Conservation (phyloP, 2,888 invertebrate species). For the Copidosoma aretas region DNA sequence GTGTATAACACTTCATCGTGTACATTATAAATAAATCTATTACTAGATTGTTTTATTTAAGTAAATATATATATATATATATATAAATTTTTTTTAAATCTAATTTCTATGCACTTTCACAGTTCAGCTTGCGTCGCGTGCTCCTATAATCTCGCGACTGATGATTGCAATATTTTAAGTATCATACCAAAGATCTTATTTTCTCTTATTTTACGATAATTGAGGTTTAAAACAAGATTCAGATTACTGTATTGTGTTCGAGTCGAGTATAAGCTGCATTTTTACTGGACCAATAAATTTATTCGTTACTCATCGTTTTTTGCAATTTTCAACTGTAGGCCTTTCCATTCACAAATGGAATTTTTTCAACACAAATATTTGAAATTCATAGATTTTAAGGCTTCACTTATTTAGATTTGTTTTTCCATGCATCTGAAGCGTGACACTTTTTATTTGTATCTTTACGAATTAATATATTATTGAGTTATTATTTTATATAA, state of each 20-base stretch:
- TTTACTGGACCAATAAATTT: slow-evolving; percentile 39
- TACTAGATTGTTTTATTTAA: slow-evolving; percentile 38
- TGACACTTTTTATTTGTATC: slow-evolving; percentile 38
- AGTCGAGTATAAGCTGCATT: slow-evolving; percentile 28
- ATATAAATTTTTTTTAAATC: slow-evolving; percentile 20
- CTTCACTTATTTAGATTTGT: slow-evolving; percentile 20
- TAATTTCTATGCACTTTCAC: slow-evolving; percentile 32
- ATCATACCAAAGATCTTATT: slow-evolving; percentile 58
- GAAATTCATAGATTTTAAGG: slow-evolving; percentile 21
- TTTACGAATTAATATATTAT: slow-evolving; percentile 46
- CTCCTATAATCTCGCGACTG: slow-evolving; percentile 23
- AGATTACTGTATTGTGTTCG: slow-evolving; percentile 23
- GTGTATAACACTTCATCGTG: slow-evolving; percentile 30
- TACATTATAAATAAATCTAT: slow-evolving; percentile 30
- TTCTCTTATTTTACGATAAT: slow-evolving; percentile 3
- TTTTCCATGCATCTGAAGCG: slow-evolving; percentile 28
- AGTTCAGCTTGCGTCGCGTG: slow-evolving; percentile 26
- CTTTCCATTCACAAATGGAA: not conserved
- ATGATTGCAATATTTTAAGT: slow-evolving; percentile 53
- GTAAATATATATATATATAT: no score
- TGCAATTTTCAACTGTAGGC: not conserved
- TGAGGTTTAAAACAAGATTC: slow-evolving; percentile 25
- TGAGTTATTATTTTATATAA: slow-evolving; percentile 46
- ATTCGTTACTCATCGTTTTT: slow-evolving; percentile 9
- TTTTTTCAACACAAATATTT: slow-evolving; percentile 7